Percentiles rank a stretch among this genome's conserved stretches.
phyloP scores from a whole-genome alignment of 2,113 vertebrate species.

The Clarias gariepinus region DNA sequence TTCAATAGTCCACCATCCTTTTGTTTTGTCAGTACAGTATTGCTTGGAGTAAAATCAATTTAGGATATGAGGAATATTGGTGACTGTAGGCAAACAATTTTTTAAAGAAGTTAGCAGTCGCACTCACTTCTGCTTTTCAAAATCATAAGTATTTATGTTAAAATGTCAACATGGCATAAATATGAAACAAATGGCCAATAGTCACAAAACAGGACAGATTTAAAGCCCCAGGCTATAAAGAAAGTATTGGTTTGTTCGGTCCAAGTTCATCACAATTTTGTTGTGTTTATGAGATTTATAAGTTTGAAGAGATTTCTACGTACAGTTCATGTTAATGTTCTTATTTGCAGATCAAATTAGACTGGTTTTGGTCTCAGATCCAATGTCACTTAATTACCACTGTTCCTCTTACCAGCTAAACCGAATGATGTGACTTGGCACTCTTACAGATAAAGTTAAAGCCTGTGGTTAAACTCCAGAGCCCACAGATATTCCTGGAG shows the following conservation, averaged over 20 bases:
- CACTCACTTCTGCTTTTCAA: not conserved
- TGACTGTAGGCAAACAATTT: conserved; percentile 8
- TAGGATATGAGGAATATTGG: conserved; percentile 2
- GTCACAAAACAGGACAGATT: not conserved
- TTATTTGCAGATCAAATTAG: conserved; percentile 15
- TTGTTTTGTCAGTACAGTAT: not conserved
- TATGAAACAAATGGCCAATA: not conserved
- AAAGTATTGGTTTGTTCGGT: not conserved
- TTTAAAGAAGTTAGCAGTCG: not conserved
- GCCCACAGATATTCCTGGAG: conserved; percentile 32
- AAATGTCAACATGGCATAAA: not conserved
- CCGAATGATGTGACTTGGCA: conserved; percentile 34
- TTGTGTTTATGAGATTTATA: not conserved
- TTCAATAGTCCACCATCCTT: not conserved
- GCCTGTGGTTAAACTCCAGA: conserved; percentile 23
- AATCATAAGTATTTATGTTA: not conserved
- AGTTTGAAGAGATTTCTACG: not conserved
- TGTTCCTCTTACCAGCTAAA: not conserved
- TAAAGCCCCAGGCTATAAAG: not conserved
- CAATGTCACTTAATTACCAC: conserved; percentile 5
- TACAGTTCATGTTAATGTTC: not conserved
- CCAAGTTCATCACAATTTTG: not conserved
- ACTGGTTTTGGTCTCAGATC: not conserved
- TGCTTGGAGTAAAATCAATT: not conserved
- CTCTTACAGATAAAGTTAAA: conserved; percentile 28